Evolutionary conservation across 1,140 invertebrate genomes (phyloP), one percentile per base, ranked within the genome.

Genomic region (Pachypeltis micranthus): DNA sequence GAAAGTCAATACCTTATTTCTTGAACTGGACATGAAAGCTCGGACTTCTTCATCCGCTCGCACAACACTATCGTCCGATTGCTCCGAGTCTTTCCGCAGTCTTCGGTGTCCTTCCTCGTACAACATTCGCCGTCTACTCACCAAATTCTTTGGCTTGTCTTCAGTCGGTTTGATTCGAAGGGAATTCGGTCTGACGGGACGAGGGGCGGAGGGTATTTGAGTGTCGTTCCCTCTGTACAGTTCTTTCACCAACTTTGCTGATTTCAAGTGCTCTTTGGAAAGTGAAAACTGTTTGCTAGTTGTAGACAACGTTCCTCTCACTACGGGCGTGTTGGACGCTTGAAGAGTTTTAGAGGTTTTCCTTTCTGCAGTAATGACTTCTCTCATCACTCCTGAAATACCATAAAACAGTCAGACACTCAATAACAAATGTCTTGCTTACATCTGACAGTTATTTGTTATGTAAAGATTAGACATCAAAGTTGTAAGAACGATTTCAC

Each of bases 1-100:
- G n/a, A 31, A 55, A 68, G 2, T 61, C 63, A 58, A 67, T 44
- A 57, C 74, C 72, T 73, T 74, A 65, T 71, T 77, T 60, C 74
- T 74, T 57, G 71, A 71, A 19, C 47, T 44, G 51, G 60, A 64
- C 63, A 64, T 64, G 23, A 59, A 64, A 25, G 63, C 63, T 47
- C 63, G 29, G 34, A 65, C 59, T 55, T 65, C 59, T 56, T 65
- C 63, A 24, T 65, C 63, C 29, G 63, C 59, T 28, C 44, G 44
- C 10, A 59, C 19, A 16, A 62, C 47, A n/a, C 54, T 62, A 29
- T 64, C 63, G 25, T 60, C 54, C 25, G 63, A 64, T 1, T 34
- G 62, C 23, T 63, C 62, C 1, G 62, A 63, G 28, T 60, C 44
- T 1, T 58, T 34, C 31, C 57, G 58, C 14, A 44, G 10, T 14